Conservation (phyloP, 2,797 vertebrate species). For the Botia kubotai region DNA sequence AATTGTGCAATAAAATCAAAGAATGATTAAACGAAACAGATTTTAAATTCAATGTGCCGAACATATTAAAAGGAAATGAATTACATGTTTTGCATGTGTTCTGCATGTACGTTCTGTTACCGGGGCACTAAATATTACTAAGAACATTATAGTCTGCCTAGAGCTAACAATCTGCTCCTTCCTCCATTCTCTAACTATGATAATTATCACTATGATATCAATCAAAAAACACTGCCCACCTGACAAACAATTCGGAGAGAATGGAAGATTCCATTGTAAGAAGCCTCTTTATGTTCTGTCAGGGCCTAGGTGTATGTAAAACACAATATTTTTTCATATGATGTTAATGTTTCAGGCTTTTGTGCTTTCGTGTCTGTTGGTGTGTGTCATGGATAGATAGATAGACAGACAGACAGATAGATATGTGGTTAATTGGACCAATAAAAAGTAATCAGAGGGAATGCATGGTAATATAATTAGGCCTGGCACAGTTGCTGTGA, state of each 20-base stretch:
- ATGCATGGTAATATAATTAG: constrained; percentile 55
- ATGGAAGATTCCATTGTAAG: neutral
- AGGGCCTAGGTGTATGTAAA: neutral
- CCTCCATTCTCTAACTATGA: neutral
- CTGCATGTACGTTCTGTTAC: neutral
- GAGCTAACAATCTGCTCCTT: too few species aligned
- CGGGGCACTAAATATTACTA: neutral
- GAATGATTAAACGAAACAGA: neutral
- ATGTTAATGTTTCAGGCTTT: too few species aligned
- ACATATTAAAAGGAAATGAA: neutral
- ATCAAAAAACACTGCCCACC: neutral
- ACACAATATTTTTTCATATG: too few species aligned
- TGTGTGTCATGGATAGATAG: too few species aligned
- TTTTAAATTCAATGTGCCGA: neutral
- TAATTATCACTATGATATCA: neutral
- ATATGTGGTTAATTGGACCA: constrained; percentile 59
- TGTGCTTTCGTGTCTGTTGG: too few species aligned
- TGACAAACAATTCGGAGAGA: neutral
- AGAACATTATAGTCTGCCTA: neutral
- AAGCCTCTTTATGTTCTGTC: neutral
- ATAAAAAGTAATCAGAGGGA: constrained; percentile 64
- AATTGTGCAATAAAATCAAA: neutral
- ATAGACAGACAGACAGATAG: neutral
- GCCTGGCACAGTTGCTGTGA: constrained; percentile 60
- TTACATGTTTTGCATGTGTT: neutral